phyloP scores from a whole-genome alignment of 2,888 invertebrate genomes.

The Noctua janthe region DNA sequence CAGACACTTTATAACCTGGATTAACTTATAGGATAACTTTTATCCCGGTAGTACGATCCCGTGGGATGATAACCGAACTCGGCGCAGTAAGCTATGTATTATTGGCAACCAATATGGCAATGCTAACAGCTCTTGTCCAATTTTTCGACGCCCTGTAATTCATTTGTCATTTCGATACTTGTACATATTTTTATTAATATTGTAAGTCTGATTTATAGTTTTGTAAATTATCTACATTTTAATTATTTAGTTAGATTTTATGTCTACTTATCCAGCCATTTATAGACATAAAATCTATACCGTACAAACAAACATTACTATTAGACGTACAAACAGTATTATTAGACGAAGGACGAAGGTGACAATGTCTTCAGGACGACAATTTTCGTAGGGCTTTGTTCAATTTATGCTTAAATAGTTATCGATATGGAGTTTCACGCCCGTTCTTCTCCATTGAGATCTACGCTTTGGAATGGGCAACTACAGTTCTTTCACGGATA shows the following conservation, averaged over 20 bases:
- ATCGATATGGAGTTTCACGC: background rate
- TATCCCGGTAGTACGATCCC: no score
- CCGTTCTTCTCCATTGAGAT: background rate
- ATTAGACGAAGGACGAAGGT: background rate
- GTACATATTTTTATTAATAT: background rate
- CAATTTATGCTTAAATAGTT: background rate
- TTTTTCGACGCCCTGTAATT: background rate
- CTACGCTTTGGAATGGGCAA: background rate
- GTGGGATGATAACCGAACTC: no score
- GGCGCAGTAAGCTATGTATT: background rate
- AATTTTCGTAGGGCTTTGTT: background rate
- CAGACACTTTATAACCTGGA: no score
- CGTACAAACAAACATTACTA: background rate
- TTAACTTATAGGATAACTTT: no score
- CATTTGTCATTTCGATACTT: background rate
- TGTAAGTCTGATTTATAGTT: background rate
- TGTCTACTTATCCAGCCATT: constrained; percentile 76
- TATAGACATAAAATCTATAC: constrained; percentile 69
- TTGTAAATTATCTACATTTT: constrained; percentile 10
- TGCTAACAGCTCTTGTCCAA: background rate
- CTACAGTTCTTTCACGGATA: background rate
- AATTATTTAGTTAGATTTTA: constrained; percentile 53
- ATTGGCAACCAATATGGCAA: background rate
- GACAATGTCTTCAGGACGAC: background rate
- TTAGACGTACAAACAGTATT: background rate